Base-by-base conservation (phyloP, 92 coral and sea anemone genomes). In the Scolanthus callimorphus region DNA sequence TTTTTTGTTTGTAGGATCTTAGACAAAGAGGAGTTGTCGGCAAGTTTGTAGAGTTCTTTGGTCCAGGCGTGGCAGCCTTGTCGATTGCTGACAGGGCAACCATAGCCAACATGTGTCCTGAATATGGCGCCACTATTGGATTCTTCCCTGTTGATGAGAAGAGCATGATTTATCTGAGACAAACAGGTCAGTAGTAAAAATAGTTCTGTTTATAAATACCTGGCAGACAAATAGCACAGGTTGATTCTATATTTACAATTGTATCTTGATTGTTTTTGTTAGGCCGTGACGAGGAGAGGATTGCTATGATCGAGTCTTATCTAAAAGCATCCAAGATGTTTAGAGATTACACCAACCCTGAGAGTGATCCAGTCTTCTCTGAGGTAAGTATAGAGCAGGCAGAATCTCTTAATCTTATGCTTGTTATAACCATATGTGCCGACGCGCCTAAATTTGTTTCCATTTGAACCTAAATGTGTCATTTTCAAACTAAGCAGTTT, bases 31-130 rank as follows among this genome's bases (percentile, higher is more conserved):
- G 98, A 38, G 92, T 92, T 19, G 98, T 92, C 25, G 98, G 96
- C 24, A 92, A 92, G 63, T 92, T 92, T 73, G 98, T 92, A n/a
- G 98, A 92, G 62, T 92, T 92, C 69, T 92, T 88, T 88, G 98
- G 98, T 15, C 98, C 98, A 12, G 98, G 98, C 44, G 91, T 92
- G 15, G 72, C 75, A 11, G 84, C 82, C 37, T 45, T 92, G 46
- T 92, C 98, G 59, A 92, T 92, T 25, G 98, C 98, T 3, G 98
- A 92, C 59, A 67, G 98, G 50, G 98, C 98, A 27, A 92, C 98
- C 17, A 92, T 92, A 8, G 88, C 98, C 17, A 92, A 92, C 85
- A 92, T 92, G 98, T 92, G 98, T 50, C 98, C 98, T 0, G 98
- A 92, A 69, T 92, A 92, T 66, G 98, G 98, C 19, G 98, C 98